Percentiles rank a stretch among this genome's conserved stretches.
Conservation (phyloP, 2,113 vertebrate genomes). For the Narcine bancroftii region DNA sequence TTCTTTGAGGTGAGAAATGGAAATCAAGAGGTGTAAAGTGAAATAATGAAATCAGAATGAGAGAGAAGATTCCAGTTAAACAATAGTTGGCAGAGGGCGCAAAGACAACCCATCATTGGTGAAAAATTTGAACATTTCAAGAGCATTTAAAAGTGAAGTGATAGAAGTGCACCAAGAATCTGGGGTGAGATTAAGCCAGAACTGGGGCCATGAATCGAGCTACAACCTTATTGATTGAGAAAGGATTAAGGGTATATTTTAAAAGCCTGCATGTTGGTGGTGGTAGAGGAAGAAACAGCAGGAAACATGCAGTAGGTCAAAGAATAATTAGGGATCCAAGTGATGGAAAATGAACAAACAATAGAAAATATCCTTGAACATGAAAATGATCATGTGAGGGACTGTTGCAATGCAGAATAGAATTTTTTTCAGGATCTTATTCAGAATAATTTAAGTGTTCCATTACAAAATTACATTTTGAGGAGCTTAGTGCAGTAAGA, state of each 20-base stretch:
- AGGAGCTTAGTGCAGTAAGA: neutral
- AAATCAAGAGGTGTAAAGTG: neutral
- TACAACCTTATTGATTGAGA: neutral
- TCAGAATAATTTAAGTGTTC: neutral
- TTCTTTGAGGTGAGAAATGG: neutral
- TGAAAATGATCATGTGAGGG: neutral
- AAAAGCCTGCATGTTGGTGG: neutral
- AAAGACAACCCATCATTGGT: neutral
- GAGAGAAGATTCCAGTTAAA: neutral
- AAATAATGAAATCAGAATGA: neutral
- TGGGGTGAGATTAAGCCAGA: neutral
- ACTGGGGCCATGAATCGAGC: neutral
- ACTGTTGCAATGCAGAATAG: neutral
- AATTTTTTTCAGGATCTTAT: neutral
- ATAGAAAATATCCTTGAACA: neutral
- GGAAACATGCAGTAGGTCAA: neutral
- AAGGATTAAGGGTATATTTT: neutral
- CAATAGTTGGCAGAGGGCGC: neutral
- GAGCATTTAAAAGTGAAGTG: slow-evolving; percentile 10
- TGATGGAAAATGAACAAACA: neutral
- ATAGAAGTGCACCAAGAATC: neutral
- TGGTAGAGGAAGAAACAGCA: neutral
- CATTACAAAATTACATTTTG: neutral
- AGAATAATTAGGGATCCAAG: neutral
- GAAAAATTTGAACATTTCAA: neutral